Base-by-base conservation (phyloP, 2,888 invertebrate species). In the Morpho deidamia region DNA sequence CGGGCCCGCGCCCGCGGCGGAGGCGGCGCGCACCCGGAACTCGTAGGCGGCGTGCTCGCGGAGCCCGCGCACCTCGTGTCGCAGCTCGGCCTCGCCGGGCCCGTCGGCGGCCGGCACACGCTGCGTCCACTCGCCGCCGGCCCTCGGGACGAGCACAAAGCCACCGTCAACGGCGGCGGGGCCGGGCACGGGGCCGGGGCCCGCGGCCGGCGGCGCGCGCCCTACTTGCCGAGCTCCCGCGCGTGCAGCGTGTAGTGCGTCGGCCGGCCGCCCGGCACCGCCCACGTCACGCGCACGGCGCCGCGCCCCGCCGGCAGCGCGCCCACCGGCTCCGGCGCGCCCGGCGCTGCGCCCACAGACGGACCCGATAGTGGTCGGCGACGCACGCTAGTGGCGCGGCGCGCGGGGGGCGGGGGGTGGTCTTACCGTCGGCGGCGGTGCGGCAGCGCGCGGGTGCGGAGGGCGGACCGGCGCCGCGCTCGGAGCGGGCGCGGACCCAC, bases 261-360 rank as follows among this genome's bases (percentile, higher is more conserved):
- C 64, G 95, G 92, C 60, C 92, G 91, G 46, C 95, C 96, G 74
- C 90, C 76, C 14, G 96, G 96, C 51, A 94, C 92, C 69, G 94
- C 90, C 97, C 97, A 97, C 55, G 95, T 92, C 55, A 96, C 94
- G 66, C 96, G 90, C 78, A 96, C 94, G 60, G 94, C 92, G 78
- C 94, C 94, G 53, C 93, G 92, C 50, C 95, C 94, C 64, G 95
- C 86, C 2, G 95, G 92, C 56, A 95, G 85, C 9, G 95, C 95
- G 78, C 96, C 96, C 63, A 96, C 92, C 62, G 92, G 91, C 43
- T 92, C 92, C 47, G 95, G 95, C 40, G 93, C 91, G 52, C 94
- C 95, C 39, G 96, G 96, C 60, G 94, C 96, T 95, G 71, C n/a
- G 69, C n/a, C 23, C 23, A 23, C 23, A 23, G 23, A 37, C 37